Conservation (phyloP, 92 coral and sea anemone species). For the Scolanthus callimorphus region DNA sequence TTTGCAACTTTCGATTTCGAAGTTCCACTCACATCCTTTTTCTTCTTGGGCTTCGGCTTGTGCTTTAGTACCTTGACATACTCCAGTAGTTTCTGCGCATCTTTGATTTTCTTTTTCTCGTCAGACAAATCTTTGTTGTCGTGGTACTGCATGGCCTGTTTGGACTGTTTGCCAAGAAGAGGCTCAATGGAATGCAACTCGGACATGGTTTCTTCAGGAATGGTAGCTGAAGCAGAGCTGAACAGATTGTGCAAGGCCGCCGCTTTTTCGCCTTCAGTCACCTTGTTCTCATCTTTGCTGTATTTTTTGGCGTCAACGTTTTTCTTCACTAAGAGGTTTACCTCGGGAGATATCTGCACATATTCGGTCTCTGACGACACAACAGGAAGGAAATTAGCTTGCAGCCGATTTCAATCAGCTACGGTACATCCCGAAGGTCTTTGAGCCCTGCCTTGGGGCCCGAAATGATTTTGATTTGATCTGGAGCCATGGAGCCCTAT, state of each 20-base stretch:
- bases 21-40: constrained; percentile 6
- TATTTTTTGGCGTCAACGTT: constrained; percentile 3
- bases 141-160: constrained; percentile 70
- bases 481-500: too few species aligned
- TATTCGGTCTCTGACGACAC: constrained; percentile 15
- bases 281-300: constrained; percentile 2
- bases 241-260: constrained; percentile 17
- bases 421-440: too few species aligned
- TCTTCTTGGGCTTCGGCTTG: constrained; percentile 35
- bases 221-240: constrained; percentile 30
- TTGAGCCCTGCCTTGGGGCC: too few species aligned
- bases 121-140: constrained; percentile 53
- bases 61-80: constrained; percentile 61
- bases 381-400: too few species aligned
- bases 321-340: constrained; percentile 34
- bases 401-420: too few species aligned
- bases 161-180: constrained; percentile 66
- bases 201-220: constrained; percentile 54
- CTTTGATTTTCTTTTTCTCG: constrained; percentile 76
- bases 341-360: constrained; percentile 21
- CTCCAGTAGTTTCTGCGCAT: constrained; percentile 75
- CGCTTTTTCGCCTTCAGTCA: constrained; percentile 3
- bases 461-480: too few species aligned
- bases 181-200: constrained; percentile 75
- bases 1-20: constrained; percentile 13